phyloP scores from a whole-genome alignment of 1,140 invertebrate genomes.

The Contarinia nasturtii region DNA sequence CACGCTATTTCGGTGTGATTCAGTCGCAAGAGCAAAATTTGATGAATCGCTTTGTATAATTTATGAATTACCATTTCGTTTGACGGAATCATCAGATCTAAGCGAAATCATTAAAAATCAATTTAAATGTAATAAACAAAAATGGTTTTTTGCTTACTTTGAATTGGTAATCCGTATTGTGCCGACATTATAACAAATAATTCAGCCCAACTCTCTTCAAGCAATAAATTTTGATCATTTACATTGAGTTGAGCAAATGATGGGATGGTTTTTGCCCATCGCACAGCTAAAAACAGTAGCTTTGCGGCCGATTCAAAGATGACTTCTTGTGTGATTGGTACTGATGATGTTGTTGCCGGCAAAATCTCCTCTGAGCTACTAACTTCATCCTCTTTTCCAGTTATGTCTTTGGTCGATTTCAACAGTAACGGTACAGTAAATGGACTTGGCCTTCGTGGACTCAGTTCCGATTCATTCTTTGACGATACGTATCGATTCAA shows the following conservation, averaged over 20 bases:
- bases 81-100: constrained; percentile 10
- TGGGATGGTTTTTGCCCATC: constrained; percentile 57
- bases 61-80: constrained; percentile 24
- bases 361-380: constrained; percentile 45
- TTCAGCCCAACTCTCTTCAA: constrained; percentile 66
- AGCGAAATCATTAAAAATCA: background rate
- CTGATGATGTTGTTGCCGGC: constrained; percentile 1
- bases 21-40: constrained; percentile 40
- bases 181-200: constrained; percentile 67
- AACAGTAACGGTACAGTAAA: constrained; percentile 5
- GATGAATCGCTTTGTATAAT: constrained; percentile 34
- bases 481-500: background rate
- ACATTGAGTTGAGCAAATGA: constrained; percentile 52
- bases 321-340: constrained; percentile 32
- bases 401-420: constrained; percentile 4
- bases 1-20: constrained; percentile 73
- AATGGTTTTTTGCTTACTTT: too few species aligned
- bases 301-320: constrained; percentile 56
- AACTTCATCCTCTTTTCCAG: constrained; percentile 49
- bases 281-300: constrained; percentile 52
- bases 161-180: constrained; percentile 54
- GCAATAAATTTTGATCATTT: constrained; percentile 46
- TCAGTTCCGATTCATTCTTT: background rate
- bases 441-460: background rate
- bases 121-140: background rate